Evolutionary conservation across 2,797 vertebrate genomes (phyloP), one percentile per base, ranked within the genome.

Genomic region (Hyperoplus lanceolatus): DNA sequence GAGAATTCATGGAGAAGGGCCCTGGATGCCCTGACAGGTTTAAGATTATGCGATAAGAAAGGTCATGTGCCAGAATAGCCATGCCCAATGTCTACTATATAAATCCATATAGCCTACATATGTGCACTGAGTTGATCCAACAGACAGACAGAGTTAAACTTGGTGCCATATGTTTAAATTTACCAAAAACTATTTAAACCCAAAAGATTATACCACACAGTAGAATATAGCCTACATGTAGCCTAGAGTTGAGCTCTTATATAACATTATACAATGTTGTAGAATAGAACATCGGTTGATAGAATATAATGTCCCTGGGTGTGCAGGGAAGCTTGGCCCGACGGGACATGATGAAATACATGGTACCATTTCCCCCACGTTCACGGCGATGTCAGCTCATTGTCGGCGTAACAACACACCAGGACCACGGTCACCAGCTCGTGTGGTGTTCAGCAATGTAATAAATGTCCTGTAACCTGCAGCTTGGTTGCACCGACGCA

Each of bases 381-480:
- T 3, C 46, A 36, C 1, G 50, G n/a, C 74, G 57, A 59, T 77
- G 54, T 38, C 62, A 68, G 42, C 45, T 48, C 58, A 61, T 0
- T 71, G 55, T 61, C 69, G 59, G 4, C 11, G 36, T 13, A 29
- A 50, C 65, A 54, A 72, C 59, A 68, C 15, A 29, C 29, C 29
- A 29, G 29, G 29, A 29, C 29, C 29, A 29, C 29, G 29, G 10
- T 71, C 45, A 76, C 1, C 69, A 11, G 59, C 72, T 56, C 53
- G 16, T 11, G 12, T 21, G 50, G 55, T 39, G 59, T 50, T 16
- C 39, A 41, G 39, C 39, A n/a, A 29, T 29, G 29, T 29, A 60
- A 29, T 55, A 13, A 60, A 57, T 1, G 68, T 74, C 69, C 67
- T 58, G 53, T n/a, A 75, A 70, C 42, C 72, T 73, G 75, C 81